Percentiles rank a stretch among this genome's conserved stretches.
Evolutionary conservation across 2,797 vertebrate genomes (phyloP).

Genomic region (Brachyalestes nurse): DNA sequence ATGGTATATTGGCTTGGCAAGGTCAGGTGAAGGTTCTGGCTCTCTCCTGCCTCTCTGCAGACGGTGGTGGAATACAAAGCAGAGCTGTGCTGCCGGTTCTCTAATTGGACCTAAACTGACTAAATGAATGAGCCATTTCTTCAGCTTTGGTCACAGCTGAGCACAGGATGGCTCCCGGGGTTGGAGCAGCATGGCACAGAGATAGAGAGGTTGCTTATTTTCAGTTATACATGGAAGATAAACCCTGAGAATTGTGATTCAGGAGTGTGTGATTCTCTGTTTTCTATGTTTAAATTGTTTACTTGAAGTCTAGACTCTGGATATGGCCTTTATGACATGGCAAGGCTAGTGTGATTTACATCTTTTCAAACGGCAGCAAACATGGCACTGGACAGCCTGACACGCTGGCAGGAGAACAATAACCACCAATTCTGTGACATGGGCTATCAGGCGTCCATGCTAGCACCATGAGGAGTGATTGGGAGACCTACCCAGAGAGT

Average conservation of each 20-base stretch:
- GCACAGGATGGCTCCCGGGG: constrained; percentile 58
- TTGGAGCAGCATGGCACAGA: not conserved
- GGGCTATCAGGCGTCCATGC: not conserved
- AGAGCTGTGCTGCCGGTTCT: constrained; percentile 54
- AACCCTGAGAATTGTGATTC: not conserved
- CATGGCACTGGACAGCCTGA: not conserved
- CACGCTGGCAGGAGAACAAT: not conserved
- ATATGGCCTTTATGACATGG: no score
- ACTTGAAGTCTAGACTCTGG: not conserved
- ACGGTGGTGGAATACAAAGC: constrained; percentile 62
- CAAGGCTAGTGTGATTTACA: no score
- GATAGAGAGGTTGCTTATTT: not conserved
- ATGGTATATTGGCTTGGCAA: constrained; percentile 59
- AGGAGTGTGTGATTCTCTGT: not conserved
- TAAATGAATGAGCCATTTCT: constrained; percentile 75
- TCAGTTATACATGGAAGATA: not conserved
- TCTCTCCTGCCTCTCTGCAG: constrained; percentile 37
- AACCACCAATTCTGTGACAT: not conserved
- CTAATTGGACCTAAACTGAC: constrained; percentile 58
- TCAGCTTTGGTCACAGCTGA: constrained; percentile 71
- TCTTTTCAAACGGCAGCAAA: not conserved
- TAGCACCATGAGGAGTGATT: not conserved
- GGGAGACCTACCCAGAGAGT: not conserved
- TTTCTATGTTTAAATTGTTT: not conserved
- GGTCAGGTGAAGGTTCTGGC: constrained; percentile 62